phyloP scores from a whole-genome alignment of 1,140 invertebrate genomes.

The Phocides pigmalion region DNA sequence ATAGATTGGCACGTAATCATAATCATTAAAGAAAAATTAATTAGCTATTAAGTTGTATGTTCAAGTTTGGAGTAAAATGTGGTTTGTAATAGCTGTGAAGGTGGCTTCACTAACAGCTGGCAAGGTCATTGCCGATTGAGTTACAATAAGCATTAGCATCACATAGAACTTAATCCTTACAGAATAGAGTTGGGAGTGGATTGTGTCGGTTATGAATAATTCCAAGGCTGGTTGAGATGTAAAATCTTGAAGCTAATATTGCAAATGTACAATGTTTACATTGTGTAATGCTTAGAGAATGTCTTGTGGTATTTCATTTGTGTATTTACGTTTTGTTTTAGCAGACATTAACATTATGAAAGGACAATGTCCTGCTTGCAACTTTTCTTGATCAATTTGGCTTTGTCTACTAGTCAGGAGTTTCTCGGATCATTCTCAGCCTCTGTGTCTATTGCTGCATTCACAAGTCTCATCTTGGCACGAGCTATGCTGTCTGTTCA shows the following conservation, averaged over 20 bases:
- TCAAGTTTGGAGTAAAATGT: constrained; percentile 35
- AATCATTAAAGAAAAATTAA: constrained; percentile 55
- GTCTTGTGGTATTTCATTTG: constrained; percentile 3
- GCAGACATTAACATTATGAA: not conserved
- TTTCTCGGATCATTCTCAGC: not conserved
- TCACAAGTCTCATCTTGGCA: constrained; percentile 4
- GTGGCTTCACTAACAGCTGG: constrained; percentile 49
- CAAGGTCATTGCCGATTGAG: constrained; percentile 63
- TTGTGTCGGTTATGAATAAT: constrained; percentile 46
- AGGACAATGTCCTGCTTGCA: not conserved
- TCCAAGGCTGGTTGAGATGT: constrained; percentile 57
- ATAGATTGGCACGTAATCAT: constrained; percentile 71
- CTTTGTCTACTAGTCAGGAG: not conserved
- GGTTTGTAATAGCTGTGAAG: constrained; percentile 49
- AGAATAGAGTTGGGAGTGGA: constrained; percentile 52
- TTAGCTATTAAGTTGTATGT: constrained; percentile 44
- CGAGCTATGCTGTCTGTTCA: constrained; percentile 1
- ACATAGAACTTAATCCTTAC: constrained; percentile 48
- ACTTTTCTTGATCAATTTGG: constrained; percentile 1
- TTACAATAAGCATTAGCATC: constrained; percentile 38
- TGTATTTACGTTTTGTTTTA: constrained; percentile 1
- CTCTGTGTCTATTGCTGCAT: not conserved
- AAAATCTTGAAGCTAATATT: constrained; percentile 41
- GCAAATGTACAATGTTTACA: constrained; percentile 43
- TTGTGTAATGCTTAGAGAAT: constrained; percentile 34